Base-by-base conservation (phyloP, 2,888 invertebrate genomes). In the Dicyrtoma fusca region DNA sequence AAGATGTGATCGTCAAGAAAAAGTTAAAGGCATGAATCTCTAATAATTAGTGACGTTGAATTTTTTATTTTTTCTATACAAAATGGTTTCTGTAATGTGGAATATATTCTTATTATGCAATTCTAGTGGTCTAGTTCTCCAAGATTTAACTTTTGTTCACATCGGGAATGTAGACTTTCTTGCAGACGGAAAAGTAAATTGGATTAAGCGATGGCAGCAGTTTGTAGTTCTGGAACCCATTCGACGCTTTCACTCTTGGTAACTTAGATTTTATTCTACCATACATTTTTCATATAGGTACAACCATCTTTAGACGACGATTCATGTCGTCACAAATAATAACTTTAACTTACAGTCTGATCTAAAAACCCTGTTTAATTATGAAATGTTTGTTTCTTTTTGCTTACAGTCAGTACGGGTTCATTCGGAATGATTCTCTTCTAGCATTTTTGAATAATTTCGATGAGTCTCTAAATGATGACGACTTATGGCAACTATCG, bases 81-180 rank as follows among this genome's bases (percentile, higher is more conserved):
- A n/a, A n/a, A n/a, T n/a, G n/a, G n/a, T n/a, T n/a, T n/a, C n/a
- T n/a, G 8, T 44, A 44, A 44, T 44, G 45, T 8, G 45, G 45
- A n/a, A n/a, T n/a, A n/a, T 34, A 34, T 34, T 34, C 3, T 34
- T 49, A 55, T 61, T 42, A 57, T 53, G 51, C 5, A 76, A 75
- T 85, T 86, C 11, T 86, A 98, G 97, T 82, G 98, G 98, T 75
- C 88, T 99, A 79, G 96, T 99, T 77, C 88, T 99, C 64, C 98
- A 99, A 89, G 99, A 99, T 86, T 87, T 99, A 84, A 99, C 99
- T 17, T 99, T 99, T 85, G 96, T 99, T 62, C 95, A 99, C 85
- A 95, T 97, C 83, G 99, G 98, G 61, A 99, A 98, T 85, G 93
- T 90, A 74, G 95, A 98, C 84, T 87, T 91, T 76, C 86, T 97